Evolutionary conservation across 2,888 invertebrate species (phyloP).

Genomic region (Melanchra persicariae): DNA sequence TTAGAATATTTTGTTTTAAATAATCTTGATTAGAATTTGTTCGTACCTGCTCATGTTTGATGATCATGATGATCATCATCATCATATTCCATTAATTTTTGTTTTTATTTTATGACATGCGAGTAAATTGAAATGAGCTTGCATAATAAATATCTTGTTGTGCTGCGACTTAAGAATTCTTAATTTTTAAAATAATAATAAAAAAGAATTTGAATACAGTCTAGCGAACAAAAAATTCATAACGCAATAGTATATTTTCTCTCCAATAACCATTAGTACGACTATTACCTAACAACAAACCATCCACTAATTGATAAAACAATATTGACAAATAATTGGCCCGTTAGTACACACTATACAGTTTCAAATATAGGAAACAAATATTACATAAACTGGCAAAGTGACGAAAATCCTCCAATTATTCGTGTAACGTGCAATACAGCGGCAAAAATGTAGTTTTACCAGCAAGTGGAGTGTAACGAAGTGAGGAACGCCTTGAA

Average conservation of each 20-base stretch:
- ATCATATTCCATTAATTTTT: too few relatives aligned
- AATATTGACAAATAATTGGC: constrained; percentile 47
- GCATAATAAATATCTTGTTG: neutral
- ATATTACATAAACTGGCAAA: constrained; percentile 57
- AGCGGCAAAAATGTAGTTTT: constrained; percentile 64
- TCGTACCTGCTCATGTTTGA: too few relatives aligned
- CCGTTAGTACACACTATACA: constrained; percentile 21
- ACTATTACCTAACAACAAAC: constrained; percentile 14
- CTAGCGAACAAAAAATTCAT: neutral
- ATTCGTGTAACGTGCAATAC: constrained; percentile 65
- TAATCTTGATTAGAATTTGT: too few relatives aligned
- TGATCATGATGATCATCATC: too few relatives aligned
- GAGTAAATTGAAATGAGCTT: neutral
- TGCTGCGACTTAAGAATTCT: neutral
- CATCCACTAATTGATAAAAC: constrained; percentile 37
- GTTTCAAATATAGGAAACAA: constrained; percentile 53
- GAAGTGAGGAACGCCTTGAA: constrained; percentile 61
- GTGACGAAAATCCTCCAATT: constrained; percentile 70
- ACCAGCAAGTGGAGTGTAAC: constrained; percentile 74
- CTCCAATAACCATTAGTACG: neutral
- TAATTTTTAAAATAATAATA: neutral
- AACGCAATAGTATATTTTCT: neutral
- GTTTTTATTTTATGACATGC: neutral
- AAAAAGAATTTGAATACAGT: neutral
- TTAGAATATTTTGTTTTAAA: neutral